These are phyloP conservation scores for Aphelenchoides fujianensis DNA, from an alignment of 1,140 invertebrate species.

Conservation along the genomic window DNA sequence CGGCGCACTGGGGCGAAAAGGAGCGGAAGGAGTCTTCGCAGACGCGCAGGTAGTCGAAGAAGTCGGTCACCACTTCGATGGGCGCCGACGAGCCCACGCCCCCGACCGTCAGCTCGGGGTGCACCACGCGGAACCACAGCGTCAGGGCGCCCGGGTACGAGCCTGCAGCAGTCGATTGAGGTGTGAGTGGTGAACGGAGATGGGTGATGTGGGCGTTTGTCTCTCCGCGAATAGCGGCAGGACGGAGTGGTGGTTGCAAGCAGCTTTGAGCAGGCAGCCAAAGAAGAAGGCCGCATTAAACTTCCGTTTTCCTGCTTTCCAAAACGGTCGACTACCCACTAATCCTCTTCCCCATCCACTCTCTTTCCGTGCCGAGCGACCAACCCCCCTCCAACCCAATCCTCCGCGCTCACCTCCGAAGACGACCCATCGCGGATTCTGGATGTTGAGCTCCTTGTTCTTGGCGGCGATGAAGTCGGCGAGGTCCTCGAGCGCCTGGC, in stretches of 20 bases:
- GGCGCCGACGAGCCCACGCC: conserved; percentile 82
- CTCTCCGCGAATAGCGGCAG: too few species aligned
- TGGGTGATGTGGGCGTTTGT: too few species aligned
- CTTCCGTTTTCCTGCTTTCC: too few species aligned
- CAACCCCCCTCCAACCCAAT: too few species aligned
- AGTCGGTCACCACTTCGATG: conserved; percentile 76
- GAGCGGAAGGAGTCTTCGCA: conserved; percentile 22
- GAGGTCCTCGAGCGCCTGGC: conserved; percentile 82
- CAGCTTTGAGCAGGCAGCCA: too few species aligned
- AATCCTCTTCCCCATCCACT: too few species aligned
- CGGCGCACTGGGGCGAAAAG: conserved; percentile 19
- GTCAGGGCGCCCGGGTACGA: conserved; percentile 81
- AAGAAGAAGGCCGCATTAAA: too few species aligned
- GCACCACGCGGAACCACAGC: conserved; percentile 81
- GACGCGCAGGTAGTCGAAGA: conserved; percentile 62
- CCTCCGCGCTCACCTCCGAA: conserved; percentile 72
- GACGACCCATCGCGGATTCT: conserved; percentile 75
- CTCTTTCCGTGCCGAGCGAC: too few species aligned
- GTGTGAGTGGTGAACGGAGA: neutral
- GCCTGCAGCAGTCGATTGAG: neutral
- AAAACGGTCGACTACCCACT: too few species aligned
- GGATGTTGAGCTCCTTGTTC: conserved; percentile 70
- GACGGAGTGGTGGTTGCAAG: too few species aligned
- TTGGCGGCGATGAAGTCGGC: conserved; percentile 75
- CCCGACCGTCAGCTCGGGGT: conserved; percentile 78